These are phyloP conservation scores for Ceratosolen solmsi DNA, from an alignment of 1,140 invertebrate species.

Conservation along the genomic window DNA sequence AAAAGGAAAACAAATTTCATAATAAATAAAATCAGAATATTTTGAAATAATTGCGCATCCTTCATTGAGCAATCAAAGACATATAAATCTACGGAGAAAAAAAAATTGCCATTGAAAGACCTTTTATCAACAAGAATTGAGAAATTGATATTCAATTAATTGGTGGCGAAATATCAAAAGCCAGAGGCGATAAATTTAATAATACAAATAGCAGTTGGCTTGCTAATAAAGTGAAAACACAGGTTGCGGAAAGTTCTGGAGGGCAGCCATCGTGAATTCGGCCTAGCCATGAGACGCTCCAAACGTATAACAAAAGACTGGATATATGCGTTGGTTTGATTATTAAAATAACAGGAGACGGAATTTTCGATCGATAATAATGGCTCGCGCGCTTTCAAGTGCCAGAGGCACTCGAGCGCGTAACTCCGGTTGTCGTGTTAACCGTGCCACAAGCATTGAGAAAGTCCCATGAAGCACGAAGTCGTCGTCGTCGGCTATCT, in stretches of 20 bases:
- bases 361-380: not conserved
- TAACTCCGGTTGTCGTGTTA: no score
- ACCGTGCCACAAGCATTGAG: not conserved
- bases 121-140: not conserved
- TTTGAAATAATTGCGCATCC: slow-evolving; percentile 6
- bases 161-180: not conserved
- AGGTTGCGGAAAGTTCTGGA: not conserved
- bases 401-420: no score
- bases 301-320: not conserved
- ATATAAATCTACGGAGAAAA: no score
- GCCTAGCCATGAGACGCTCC: no score
- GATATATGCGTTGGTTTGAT: not conserved
- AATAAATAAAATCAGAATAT: not conserved
- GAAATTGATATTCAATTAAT: not conserved
- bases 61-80: not conserved
- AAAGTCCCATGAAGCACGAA: not conserved
- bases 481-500: slow-evolving; percentile 53
- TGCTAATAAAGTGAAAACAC: not conserved
- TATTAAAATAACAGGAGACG: not conserved
- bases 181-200: not conserved
- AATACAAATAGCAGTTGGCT: not conserved
- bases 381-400: not conserved
- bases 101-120: not conserved
- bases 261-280: not conserved
- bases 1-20: not conserved